Evolutionary conservation across 2,113 vertebrate genomes (phyloP), one percentile per base, ranked within the genome.

Genomic region (Ameiurus melas): DNA sequence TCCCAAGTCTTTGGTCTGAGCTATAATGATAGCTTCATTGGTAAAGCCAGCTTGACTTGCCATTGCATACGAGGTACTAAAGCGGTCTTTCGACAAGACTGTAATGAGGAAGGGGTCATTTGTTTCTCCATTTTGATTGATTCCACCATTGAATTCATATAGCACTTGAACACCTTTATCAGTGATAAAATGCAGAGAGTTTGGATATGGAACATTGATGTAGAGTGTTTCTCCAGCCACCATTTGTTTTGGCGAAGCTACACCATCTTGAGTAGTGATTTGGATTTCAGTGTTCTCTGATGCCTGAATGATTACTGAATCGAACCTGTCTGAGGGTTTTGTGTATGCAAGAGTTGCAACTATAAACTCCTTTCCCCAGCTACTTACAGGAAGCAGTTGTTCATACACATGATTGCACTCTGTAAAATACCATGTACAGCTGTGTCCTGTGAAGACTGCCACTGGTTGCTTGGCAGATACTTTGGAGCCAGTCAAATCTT

Each of bases 371-470:
- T 79, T 87, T 36, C 93, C 93, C 95, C 95, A 95, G 51, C 14
- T 89, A 77, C 60, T 87, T 0, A 93, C 93, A 4, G 94, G 94
- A 78, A 92, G 82, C 20, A 96, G 92, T 88, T 97, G 97, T 85
- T 97, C 96, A n/a, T 92, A 95, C 4, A 96, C 95, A 2, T 96
- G 95, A 89, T 96, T 95, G 84, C 96, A 96, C 36, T 70, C 92
- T 27, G 93, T 89, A 62, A 96, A 94, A 22, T 58, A 93, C 89
- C 89, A 90, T 27, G 91, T 94, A 85, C 96, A 97, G 14, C 86
- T 95, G 89, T 97, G 96, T 57, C 97, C 96, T 0, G 94, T 92
- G 75, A 95, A 78, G 43, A 97, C 92, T 0, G 91, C 93, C 43
- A 96, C 93, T 0, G 95, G 93, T 13, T 33, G 91, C 53, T 91